Base-by-base conservation (phyloP, 1,140 invertebrate species). In the Caenorhabditis tropicalis region DNA sequence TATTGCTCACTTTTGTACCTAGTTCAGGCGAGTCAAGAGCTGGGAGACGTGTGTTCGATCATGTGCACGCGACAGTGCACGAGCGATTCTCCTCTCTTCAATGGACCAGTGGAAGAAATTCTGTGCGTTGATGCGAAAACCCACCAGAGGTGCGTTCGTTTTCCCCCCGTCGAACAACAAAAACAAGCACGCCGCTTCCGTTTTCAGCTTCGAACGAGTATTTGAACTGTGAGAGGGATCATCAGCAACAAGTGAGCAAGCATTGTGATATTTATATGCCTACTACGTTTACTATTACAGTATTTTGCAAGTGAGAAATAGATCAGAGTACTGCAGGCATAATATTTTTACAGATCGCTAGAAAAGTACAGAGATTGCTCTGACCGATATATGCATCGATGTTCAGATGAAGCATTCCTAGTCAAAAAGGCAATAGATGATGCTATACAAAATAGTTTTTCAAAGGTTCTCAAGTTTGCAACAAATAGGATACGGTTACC, bases 61-160 rank as follows among this genome's bases (percentile, higher is more conserved):
- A n/a, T 74, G 65, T n/a, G 43, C 65, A 43, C 65, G 65, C 15
- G 65, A 74, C 65, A 74, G 29, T 43, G 65, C 65, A 21, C 65
- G 65, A 24, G 65, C 65, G 2, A 74, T 74, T 10, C 65, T 74
- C 12, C 65, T 74, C 19, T 74, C 65, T 2, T 74, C 65, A 21
- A 74, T 74, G 65, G 65, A 74, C 36, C 65, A 74, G 21, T 74
- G 65, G 65, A 74, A 74, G 36, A 74, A 74, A 24, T 74, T 74
- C n/a, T 74, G 65, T 74, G 65, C 65, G n/a, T 27, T 74, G 65
- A 74, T 74, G 65, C 65, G 65, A 74, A 74, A 74, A 74, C 65
- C 65, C 16, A 74, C 65, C 43, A 74, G 65, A 74, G 65, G 65
- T 74, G 65, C 24, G 65, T 74, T 43, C 10, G n/a, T n/a, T n/a